Conservation (phyloP, 2,797 vertebrate genomes). For the Liparis tanakae region DNA sequence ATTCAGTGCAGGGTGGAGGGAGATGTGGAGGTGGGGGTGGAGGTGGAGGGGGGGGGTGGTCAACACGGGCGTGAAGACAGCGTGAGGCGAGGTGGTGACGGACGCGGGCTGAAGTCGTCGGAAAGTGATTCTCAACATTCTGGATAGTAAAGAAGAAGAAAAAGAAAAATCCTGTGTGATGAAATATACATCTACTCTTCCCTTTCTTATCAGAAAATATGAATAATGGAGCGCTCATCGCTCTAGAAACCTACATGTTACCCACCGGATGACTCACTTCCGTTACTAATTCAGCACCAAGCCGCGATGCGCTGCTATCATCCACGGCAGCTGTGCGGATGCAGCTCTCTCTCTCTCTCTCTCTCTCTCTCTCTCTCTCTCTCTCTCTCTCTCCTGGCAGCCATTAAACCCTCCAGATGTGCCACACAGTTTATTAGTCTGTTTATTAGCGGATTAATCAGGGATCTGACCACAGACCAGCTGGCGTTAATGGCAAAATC, state of each 20-base stretch:
- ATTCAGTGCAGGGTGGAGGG: slow-evolving; percentile 5
- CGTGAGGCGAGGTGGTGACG: neutral
- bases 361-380: slow-evolving; percentile 7
- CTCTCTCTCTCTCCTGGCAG: neutral
- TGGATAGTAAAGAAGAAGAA: neutral
- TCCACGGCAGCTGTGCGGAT: slow-evolving; percentile 55
- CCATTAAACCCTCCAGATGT: slow-evolving; percentile 67
- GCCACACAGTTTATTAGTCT: slow-evolving; percentile 59
- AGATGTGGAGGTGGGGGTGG: neutral
- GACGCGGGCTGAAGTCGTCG: neutral
- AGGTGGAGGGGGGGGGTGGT: slow-evolving; percentile 10
- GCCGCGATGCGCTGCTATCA: slow-evolving; percentile 47
- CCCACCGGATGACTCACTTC: slow-evolving; percentile 60
- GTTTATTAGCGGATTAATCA: slow-evolving; percentile 61
- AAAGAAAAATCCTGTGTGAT: neutral
- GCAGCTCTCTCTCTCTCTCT: slow-evolving; percentile 18
- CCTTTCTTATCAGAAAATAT: slow-evolving; percentile 7
- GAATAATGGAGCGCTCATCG: slow-evolving; percentile 12
- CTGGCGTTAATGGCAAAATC: slow-evolving; percentile 36
- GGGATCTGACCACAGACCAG: slow-evolving; percentile 51
- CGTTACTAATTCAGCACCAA: slow-evolving; percentile 56
- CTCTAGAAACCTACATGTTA: slow-evolving; percentile 47
- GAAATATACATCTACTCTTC: neutral
- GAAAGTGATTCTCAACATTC: slow-evolving; percentile 4
- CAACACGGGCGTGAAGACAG: slow-evolving; percentile 31